A percentile compares a stretch with the other conserved stretches of the same genome.
phyloP scores from a whole-genome alignment of 2,797 vertebrate genomes.

The Macropus fuliginosus region DNA sequence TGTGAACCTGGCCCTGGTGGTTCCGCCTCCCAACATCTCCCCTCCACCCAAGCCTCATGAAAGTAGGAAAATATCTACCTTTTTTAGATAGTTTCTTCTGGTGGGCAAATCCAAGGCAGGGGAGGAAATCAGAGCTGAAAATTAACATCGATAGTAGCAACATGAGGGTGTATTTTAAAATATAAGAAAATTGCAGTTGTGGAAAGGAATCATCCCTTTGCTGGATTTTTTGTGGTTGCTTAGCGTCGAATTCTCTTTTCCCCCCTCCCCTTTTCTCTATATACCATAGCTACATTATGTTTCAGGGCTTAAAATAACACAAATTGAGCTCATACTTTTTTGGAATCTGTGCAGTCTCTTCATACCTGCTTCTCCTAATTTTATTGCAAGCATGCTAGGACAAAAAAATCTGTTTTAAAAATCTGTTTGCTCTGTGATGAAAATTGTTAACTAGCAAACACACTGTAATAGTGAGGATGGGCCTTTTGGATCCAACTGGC shows the following conservation, averaged over 20 bases:
- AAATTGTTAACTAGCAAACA: neutral
- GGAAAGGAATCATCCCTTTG: neutral
- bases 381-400: neutral
- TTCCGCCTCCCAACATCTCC: neutral
- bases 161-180: neutral
- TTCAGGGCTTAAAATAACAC: slow-evolving; percentile 18
- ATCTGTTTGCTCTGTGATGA: neutral
- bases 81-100: neutral
- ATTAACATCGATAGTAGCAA: neutral
- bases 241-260: neutral
- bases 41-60: neutral
- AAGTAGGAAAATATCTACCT: neutral
- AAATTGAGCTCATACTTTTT: neutral
- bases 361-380: neutral
- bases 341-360: slow-evolving; percentile 7
- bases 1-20: neutral
- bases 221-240: slow-evolving; percentile 2
- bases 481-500: neutral
- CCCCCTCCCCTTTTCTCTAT: neutral
- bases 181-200: neutral
- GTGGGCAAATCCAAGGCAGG: neutral
- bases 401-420: neutral
- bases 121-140: neutral
- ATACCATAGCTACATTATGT: slow-evolving; percentile 9
- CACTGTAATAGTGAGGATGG: neutral